Evolutionary conservation across 1,140 invertebrate genomes (phyloP).

Genomic region (Drosophila yakuba): DNA sequence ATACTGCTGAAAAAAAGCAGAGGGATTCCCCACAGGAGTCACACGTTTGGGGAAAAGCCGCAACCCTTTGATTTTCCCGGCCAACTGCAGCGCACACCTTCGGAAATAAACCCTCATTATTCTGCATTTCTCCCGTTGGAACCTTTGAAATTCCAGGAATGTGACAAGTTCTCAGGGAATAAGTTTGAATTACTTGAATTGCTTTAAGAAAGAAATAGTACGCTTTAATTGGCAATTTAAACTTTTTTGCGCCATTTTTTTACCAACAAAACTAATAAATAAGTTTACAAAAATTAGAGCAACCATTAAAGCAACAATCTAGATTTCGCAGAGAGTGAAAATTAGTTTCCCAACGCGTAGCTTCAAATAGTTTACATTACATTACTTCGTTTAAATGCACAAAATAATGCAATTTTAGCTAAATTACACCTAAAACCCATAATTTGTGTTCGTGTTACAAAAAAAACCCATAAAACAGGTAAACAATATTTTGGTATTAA

Average conservation of each 20-base stretch:
- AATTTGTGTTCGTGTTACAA: no score
- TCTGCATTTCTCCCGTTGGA: background rate
- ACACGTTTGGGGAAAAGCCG: constrained; percentile 1
- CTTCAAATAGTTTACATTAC: no score
- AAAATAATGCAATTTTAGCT: background rate
- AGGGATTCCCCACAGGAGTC: background rate
- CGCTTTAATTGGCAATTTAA: no score
- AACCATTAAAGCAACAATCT: no score
- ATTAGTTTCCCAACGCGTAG: no score
- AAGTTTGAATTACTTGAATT: background rate
- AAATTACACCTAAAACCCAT: no score
- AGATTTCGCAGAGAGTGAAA: no score
- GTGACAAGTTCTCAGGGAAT: background rate
- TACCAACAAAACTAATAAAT: no score
- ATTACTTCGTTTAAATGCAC: no score
- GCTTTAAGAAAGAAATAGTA: background rate
- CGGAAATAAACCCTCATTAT: background rate
- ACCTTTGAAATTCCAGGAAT: background rate
- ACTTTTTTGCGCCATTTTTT: no score
- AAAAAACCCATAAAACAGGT: no score
- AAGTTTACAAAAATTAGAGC: no score
- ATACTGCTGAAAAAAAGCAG: constrained; percentile 9
- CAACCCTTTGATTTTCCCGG: constrained; percentile 19
- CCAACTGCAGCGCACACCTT: constrained; percentile 19
- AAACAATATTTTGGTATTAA: background rate